Base-by-base conservation (phyloP, 1,140 invertebrate genomes). In the Thalassaphorura encarpata region DNA sequence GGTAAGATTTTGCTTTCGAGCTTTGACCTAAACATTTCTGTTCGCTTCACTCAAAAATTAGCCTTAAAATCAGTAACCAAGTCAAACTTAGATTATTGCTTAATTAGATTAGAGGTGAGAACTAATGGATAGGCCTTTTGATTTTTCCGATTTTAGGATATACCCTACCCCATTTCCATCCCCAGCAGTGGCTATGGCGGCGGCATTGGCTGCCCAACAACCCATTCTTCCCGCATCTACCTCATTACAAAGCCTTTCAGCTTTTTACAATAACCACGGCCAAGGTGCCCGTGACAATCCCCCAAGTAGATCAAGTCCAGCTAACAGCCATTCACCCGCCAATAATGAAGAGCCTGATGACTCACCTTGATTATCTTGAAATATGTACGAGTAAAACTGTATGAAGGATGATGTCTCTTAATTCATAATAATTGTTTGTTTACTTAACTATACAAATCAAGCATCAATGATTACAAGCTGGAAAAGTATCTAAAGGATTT, bases 161-260 rank as follows among this genome's bases (percentile, higher is more conserved):
- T 82, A 83, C 63, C 80, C 79, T 0, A 73, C 78, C 8, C 72
- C 77, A 24, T 78, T 81, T 47, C 62, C 62, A 5, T 56, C 52
- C 5, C 61, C 56, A 16, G 62, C 62, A 13, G 56, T 61, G 19
- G 62, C 62, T 6, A 64, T 75, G 74, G 78, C 72, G 13, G 73
- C 72, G 28, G 62, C 52, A 63, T 73, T 29, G 77, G 58, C 62
- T 47, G 77, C 13, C 66, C 78, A 51, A 76, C 75, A 54, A 70
- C 83, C 28, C 78, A 82, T 13, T 79, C 80, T 24, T 18, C 75
- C 78, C 3, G 77, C 78, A 29, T 77, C 77, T 61, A 73, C 77
- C 46, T 78, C 76, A 16, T 63, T 79, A 13, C 76, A 76, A 49
- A 78, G 75, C 29, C 71, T 83, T 50, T 79, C 77, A 39, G 72